phyloP scores from a whole-genome alignment of 2,888 invertebrate species.

The Chaitophorus viminalis region DNA sequence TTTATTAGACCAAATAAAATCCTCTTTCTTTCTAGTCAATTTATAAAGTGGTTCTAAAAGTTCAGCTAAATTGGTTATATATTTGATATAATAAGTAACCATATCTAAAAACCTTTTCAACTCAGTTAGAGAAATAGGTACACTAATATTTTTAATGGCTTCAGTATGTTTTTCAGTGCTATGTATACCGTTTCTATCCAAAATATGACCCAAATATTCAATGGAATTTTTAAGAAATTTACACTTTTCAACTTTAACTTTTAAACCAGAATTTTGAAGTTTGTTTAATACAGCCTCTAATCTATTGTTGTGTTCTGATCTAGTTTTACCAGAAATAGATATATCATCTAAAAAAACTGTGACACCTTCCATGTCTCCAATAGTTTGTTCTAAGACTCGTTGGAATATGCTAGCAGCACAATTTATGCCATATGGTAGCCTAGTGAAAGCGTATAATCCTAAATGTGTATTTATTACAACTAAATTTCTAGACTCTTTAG shows the following conservation, averaged over 20 bases:
- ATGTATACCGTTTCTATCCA: conserved; percentile 5
- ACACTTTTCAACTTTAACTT: conserved; percentile 26
- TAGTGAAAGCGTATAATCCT: neutral
- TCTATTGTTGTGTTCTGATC: neutral
- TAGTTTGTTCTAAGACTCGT: conserved; percentile 1
- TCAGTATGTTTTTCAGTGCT: conserved; percentile 11
- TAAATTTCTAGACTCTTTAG: conserved; percentile 29
- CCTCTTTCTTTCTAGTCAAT: conserved; percentile 18
- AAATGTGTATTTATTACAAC: conserved; percentile 38
- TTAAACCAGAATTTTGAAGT: conserved; percentile 24
- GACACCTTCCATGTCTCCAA: neutral
- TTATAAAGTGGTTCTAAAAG: conserved; percentile 26
- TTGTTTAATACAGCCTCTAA: neutral
- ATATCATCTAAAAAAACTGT: conserved; percentile 34
- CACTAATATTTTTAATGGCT: neutral
- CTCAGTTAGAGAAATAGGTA: conserved; percentile 11
- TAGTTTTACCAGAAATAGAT: conserved; percentile 21
- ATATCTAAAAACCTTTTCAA: conserved; percentile 29
- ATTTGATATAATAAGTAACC: conserved; percentile 38
- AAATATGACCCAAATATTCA: conserved; percentile 24
- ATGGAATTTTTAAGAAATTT: conserved; percentile 35
- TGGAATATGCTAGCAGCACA: conserved; percentile 13
- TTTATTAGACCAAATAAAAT: conserved; percentile 28
- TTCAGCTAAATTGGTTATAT: conserved; percentile 24
- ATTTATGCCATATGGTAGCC: conserved; percentile 13